Percentiles rank a stretch among this genome's conserved stretches.
These are phyloP conservation scores for Fopius arisanus DNA, from an alignment of 1,140 invertebrate genomes.

Conservation along the genomic window DNA sequence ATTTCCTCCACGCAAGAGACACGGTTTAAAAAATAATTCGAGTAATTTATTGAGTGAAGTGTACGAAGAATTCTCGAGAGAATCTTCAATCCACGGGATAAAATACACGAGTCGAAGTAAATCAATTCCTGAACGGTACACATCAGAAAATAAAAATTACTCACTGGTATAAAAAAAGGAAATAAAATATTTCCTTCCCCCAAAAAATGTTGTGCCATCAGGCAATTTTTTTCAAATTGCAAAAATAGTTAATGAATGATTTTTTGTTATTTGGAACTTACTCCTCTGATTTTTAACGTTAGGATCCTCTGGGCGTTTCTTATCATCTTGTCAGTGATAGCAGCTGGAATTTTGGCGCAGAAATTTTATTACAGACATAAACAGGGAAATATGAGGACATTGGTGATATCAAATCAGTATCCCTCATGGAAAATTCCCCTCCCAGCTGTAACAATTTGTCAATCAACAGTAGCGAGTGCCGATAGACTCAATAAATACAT, in stretches of 20 bases:
- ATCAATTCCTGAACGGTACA: constrained; percentile 31
- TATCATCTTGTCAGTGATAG: constrained; percentile 36
- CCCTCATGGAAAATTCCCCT: constrained; percentile 35
- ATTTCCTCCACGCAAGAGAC: too few species aligned
- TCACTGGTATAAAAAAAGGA: too few species aligned
- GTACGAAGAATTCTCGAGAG: constrained; percentile 39
- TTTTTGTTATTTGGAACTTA: too few species aligned
- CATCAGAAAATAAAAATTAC: neutral
- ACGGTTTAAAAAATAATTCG: neutral
- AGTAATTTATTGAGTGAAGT: constrained; percentile 10
- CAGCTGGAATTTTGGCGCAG: constrained; percentile 34
- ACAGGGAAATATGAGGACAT: constrained; percentile 41
- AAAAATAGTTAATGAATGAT: too few species aligned
- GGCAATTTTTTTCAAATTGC: too few species aligned
- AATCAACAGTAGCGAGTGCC: constrained; percentile 27
- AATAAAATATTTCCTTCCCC: too few species aligned
- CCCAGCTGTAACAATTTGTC: constrained; percentile 41
- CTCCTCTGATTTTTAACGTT: neutral
- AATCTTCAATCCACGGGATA: constrained; percentile 44
- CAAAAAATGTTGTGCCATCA: too few species aligned
- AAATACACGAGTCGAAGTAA: constrained; percentile 41
- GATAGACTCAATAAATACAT: constrained; percentile 30
- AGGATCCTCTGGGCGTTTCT: constrained; percentile 42
- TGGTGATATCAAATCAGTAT: constrained; percentile 38
- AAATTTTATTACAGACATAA: constrained; percentile 45